Base-by-base conservation (phyloP, 2,888 invertebrate genomes). In the Phorcus lineatus region DNA sequence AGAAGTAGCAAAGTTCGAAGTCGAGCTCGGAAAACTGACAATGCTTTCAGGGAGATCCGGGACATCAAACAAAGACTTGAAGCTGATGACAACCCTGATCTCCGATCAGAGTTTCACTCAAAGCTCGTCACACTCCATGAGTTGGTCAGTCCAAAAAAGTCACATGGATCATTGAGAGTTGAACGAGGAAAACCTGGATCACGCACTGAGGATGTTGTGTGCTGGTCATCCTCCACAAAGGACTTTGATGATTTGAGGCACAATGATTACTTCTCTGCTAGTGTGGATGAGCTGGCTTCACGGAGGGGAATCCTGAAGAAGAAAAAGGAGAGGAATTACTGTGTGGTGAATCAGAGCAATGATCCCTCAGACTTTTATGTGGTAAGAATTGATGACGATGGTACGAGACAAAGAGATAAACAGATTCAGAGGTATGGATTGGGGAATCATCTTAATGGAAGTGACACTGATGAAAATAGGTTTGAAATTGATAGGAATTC, bases 351-450 rank as follows among this genome's bases (percentile, higher is more conserved):
- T 36, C 19, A 4, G 17, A 70, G 70, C n/a, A 70, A n/a, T 1
- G 70, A 70, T 70, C 70, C 70, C 17, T 16, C 70, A 0, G 70
- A 70, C 36, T 70, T 70, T 40, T 28, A n/a, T 70, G 70, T 70
- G 17, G 70, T 70, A 11, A 70, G 40, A 6, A n/a, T 70, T n/a
- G 70, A 70, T 31, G 40, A 70, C 40, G 70, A n/a, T 19, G 19
- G 19, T 4, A 57, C 7, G 1, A 24, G 13, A 19, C 57, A 57
- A 6, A 3, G 11, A 7, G 9, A 47, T 4, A 47, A 47, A 47
- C 47, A 47, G 47, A 47, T 47, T 47, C 47, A 47, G 47, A 47
- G 47, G 47, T 47, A 47, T 47, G 47, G 47, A 1, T 47, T 47
- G 7, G 1, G 13, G 47, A 47, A 47, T 47, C 47, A 47, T 11